phyloP scores from a whole-genome alignment of 2,113 vertebrate species.

The Xiphophorus hellerii region DNA sequence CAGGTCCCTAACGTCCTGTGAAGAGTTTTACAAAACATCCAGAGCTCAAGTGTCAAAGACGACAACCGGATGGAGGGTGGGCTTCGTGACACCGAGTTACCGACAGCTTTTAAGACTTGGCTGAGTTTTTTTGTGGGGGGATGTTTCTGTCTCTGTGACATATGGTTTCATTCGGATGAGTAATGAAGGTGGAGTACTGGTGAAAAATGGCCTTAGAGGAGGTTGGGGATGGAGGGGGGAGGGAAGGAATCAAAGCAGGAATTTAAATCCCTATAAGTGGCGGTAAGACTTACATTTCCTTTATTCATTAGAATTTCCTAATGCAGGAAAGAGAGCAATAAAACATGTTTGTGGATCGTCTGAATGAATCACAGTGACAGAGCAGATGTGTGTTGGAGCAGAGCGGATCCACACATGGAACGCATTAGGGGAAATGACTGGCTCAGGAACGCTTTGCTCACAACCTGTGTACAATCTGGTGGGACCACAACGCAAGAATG shows the following conservation, averaged over 20 bases:
- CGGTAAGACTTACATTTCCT: constrained; percentile 19
- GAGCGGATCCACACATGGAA: constrained; percentile 45
- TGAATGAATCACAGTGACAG: constrained; percentile 15
- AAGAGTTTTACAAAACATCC: constrained; percentile 45
- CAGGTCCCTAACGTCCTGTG: constrained; percentile 42
- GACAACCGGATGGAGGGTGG: constrained; percentile 7
- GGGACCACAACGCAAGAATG: constrained; percentile 23
- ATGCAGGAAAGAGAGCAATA: constrained; percentile 20
- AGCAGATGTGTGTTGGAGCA: constrained; percentile 39
- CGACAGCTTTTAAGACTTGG: constrained; percentile 30
- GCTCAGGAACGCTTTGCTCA: constrained; percentile 19
- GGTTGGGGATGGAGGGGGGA: no score
- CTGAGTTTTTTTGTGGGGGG: background rate
- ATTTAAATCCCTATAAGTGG: constrained; percentile 11
- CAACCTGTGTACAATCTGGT: constrained; percentile 44
- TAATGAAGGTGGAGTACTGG: background rate
- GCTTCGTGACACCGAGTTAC: constrained; percentile 20
- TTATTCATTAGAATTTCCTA: constrained; percentile 14
- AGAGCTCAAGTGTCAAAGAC: constrained; percentile 17
- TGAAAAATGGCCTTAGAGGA: constrained; percentile 16
- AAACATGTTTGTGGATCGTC: constrained; percentile 22
- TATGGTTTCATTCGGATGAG: constrained; percentile 9
- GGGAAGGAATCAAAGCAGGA: constrained; percentile 5
- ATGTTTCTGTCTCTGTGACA: constrained; percentile 27
- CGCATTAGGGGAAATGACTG: constrained; percentile 35